A percentile compares a stretch with the other conserved stretches of the same genome.
Evolutionary conservation across 1,140 invertebrate genomes (phyloP).

Genomic region (Procambarus clarkii): DNA sequence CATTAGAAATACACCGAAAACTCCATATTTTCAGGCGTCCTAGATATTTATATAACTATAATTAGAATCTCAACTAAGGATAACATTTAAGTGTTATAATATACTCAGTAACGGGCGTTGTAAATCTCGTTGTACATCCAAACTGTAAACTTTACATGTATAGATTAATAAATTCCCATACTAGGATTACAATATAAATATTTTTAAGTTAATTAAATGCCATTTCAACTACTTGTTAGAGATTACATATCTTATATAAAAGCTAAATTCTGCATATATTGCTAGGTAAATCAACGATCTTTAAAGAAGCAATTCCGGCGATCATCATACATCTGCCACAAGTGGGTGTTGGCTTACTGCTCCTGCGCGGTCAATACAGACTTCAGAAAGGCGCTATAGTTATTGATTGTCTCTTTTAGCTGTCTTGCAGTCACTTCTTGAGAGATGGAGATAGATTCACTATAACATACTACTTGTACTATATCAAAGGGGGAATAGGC

Average conservation of each 20-base stretch:
- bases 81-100: too few relatives aligned
- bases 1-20: too few relatives aligned
- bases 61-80: neutral
- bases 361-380: conserved; percentile 59
- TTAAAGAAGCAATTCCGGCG: neutral
- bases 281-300: too few relatives aligned
- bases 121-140: neutral
- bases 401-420: conserved; percentile 60
- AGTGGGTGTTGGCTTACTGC: conserved; percentile 50
- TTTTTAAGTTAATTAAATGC: neutral
- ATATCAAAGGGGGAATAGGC: neutral
- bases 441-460: conserved; percentile 37
- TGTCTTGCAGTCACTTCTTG: conserved; percentile 62
- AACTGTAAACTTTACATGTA: neutral
- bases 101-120: too few relatives aligned
- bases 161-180: neutral
- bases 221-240: too few relatives aligned
- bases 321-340: conserved; percentile 47
- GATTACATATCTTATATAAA: too few relatives aligned
- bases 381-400: conserved; percentile 57
- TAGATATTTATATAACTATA: too few relatives aligned
- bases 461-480: neutral
- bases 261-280: too few relatives aligned
- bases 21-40: too few relatives aligned
- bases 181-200: neutral